A percentile compares a stretch with the other conserved stretches of the same genome.
Conservation (phyloP, 2,113 vertebrate species). For the Smithornis capensis region DNA sequence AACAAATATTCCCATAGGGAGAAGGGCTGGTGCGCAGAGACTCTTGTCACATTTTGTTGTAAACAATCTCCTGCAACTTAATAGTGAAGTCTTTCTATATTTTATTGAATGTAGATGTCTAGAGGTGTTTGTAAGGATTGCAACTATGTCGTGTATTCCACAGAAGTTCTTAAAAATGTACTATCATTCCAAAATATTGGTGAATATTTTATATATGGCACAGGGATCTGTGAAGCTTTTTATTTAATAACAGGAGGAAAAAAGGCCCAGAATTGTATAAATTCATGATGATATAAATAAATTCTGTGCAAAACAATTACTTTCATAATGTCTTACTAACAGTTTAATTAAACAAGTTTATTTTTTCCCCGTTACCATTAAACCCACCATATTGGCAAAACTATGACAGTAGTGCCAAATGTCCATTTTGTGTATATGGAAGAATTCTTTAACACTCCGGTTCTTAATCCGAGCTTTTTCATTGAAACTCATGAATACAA, state of each 20-base stretch:
- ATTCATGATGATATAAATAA: neutral
- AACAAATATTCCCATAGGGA: conserved; percentile 34
- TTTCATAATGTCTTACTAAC: neutral
- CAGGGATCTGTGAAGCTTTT: neutral
- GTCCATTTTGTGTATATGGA: neutral
- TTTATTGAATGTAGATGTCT: neutral
- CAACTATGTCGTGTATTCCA: neutral
- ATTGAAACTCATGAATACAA: neutral
- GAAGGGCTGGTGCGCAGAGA: neutral
- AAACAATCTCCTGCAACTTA: conserved; percentile 14
- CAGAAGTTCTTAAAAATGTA: neutral
- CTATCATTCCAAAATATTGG: neutral
- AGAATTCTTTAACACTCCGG: neutral
- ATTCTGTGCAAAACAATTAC: neutral
- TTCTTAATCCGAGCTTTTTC: neutral
- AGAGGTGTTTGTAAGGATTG: neutral
- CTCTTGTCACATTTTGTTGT: neutral
- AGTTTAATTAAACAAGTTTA: neutral
- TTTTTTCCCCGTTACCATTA: neutral
- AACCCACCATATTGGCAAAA: neutral
- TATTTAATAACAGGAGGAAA: neutral
- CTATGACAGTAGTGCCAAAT: neutral
- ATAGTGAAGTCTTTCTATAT: neutral
- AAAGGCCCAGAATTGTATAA: neutral
- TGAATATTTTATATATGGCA: neutral